A percentile compares a stretch with the other conserved stretches of the same genome.
Evolutionary conservation across 2,888 invertebrate genomes (phyloP).

Genomic region (Eudemis profundana): DNA sequence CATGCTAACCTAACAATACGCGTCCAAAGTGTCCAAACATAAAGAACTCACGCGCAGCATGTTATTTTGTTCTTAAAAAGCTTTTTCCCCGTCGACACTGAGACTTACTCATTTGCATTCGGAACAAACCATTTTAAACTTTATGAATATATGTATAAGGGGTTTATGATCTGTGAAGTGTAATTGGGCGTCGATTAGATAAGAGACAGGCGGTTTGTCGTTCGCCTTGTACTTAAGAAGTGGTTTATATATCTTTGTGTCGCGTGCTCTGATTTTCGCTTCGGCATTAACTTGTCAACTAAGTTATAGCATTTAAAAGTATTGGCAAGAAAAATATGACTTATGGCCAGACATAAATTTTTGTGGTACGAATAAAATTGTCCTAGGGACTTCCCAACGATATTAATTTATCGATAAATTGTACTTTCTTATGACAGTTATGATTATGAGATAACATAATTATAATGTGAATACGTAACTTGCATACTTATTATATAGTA

Average conservation of each 20-base stretch:
- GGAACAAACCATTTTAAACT: slow-evolving; percentile 17
- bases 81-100: slow-evolving; percentile 10
- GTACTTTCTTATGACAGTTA: too few species aligned
- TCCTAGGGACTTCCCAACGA: too few species aligned
- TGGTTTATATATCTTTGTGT: slow-evolving; percentile 48
- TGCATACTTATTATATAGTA: too few species aligned
- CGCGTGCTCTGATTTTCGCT: slow-evolving; percentile 44
- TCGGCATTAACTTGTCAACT: slow-evolving; percentile 28
- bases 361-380: too few species aligned
- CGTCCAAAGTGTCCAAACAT: background rate
- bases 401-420: too few species aligned
- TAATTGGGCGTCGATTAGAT: slow-evolving; percentile 48
- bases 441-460: too few species aligned
- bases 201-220: slow-evolving; percentile 56
- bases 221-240: slow-evolving; percentile 69
- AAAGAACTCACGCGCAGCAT: slow-evolving; percentile 19
- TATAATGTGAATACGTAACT: too few species aligned
- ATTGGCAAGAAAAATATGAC: background rate
- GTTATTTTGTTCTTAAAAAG: slow-evolving; percentile 28
- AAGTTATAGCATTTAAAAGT: background rate
- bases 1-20: slow-evolving; percentile 1
- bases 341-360: background rate
- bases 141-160: background rate
- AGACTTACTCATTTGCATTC: background rate
- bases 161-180: background rate